Base-by-base conservation (phyloP, 2,888 invertebrate genomes). In the Scotopteryx bipunctaria region DNA sequence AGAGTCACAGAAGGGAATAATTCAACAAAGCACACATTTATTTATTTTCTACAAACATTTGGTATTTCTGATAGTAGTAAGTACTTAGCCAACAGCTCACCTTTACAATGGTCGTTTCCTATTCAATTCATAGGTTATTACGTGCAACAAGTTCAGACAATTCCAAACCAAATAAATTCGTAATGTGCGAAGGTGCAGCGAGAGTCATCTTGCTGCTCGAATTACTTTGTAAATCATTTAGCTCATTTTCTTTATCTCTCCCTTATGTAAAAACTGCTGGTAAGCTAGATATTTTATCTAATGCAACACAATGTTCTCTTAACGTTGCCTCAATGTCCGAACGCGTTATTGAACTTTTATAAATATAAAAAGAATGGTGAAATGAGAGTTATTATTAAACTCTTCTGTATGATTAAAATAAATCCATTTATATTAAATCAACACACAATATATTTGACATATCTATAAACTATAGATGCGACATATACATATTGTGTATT, bases 101-200 rank as follows among this genome's bases (percentile, higher is more conserved):
- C 33, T 37, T 9, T 45, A 48, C 25, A 49, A 43, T 17, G 17
- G 38, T 36, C 27, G 55, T 55, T 57, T 31, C 15, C 46, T 58
- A 62, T 68, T 67, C 61, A 72, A 66, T 67, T 68, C 57, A 62
- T 64, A 63, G 58, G 58, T 61, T 63, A 64, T 60, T 58, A 53
- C 52, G 56, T 61, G 63, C 58, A 66, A 62, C 63, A 62, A 69
- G 65, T 67, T 61, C 54, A 66, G 55, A 67, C 65, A 66, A 67
- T 69, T 64, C 63, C 55, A 63, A 68, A 65, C 59, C 64, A 58
- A 50, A 73, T 73, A 69, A 72, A 74, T 73, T 71, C 41, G 53
- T 63, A 66, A 64, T 64, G 56, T 61, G 61, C 58, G 54, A 53
- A 63, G 54, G 55, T 57, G 63, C 63, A 70, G 55, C 64, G 52